Evolutionary conservation across 2,797 vertebrate species (phyloP), one percentile per base, ranked within the genome.

Genomic region (Xiphorhynchus erythropygius): DNA sequence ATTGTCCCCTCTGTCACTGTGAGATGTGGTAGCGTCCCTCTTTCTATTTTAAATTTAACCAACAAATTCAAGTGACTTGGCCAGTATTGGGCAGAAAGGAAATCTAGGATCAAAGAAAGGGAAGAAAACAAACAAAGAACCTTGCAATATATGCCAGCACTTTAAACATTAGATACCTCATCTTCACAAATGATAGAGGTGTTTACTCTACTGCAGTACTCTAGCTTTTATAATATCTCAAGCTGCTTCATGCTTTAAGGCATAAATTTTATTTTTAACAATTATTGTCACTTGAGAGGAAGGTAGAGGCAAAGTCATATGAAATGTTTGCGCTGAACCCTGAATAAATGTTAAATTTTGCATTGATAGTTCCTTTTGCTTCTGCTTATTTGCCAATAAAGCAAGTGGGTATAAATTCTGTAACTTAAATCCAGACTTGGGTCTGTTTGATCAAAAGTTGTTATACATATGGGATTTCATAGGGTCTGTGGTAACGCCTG

Each of bases 381-480:
- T 18, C 28, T 87, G 12, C 2, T 9, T 50, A 13, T 50, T 78
- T 79, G 7, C 4, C 13, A 42, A 23, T 49, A 41, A 41, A 68
- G 2, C 10, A 62, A 46, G 25, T 35, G 16, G 28, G 15, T 7
- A n/a, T 27, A 35, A 39, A 41, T n/a, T 68, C 28, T 30, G 10
- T 25, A 68, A 22, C 4, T 44, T 57, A 21, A 76, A 76, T 55
- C 6, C 42, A 55, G 17, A 39, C 19, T 30, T 57, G 16, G 8
- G 8, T 3, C 18, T 42, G 8, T 76, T 69, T 79, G 8, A 37
- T 79, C 6, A 33, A 59, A 69, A 50, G 8, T 1, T 41, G 2
- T 24, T 52, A 10, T 10, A 24, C 2, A 7, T 21, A 2, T 0
- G 1, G 24, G 21, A 5, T 50, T 53, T 82, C 18, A 16, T 18